phyloP scores from a whole-genome alignment of 2,113 vertebrate genomes.

The Marcusenius ussheri region DNA sequence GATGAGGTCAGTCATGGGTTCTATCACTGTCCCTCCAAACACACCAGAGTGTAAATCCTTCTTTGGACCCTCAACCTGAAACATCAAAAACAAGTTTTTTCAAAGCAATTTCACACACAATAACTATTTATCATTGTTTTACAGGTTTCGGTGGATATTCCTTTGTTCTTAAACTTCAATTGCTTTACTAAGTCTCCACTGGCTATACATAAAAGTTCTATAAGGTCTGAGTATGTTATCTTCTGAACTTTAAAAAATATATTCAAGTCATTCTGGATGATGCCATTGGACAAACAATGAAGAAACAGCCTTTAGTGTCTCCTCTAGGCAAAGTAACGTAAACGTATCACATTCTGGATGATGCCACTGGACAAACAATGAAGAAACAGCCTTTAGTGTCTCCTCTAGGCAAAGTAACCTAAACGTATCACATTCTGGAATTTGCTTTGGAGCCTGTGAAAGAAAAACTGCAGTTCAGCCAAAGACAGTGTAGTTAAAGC shows the following conservation, averaged over 20 bases:
- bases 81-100: slow-evolving; percentile 16
- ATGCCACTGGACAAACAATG: too few relatives aligned
- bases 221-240: neutral
- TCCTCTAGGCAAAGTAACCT: neutral
- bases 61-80: slow-evolving; percentile 61
- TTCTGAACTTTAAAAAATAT: neutral
- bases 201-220: neutral
- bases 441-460: neutral
- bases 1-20: slow-evolving; percentile 68
- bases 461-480: neutral
- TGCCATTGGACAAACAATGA: too few relatives aligned
- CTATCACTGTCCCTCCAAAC: slow-evolving; percentile 62
- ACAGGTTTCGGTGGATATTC: neutral
- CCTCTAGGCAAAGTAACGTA: too few relatives aligned
- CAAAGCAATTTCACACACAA: neutral
- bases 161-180: neutral
- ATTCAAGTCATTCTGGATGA: neutral
- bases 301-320: too few relatives aligned
- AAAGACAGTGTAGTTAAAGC: neutral
- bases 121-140: neutral
- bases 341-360: too few relatives aligned
- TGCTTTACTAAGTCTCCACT: neutral
- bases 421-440: neutral
- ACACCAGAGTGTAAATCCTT: slow-evolving; percentile 68
- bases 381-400: too few relatives aligned